Conservation (phyloP, 2,888 invertebrate genomes). For the Leptogaster cylindrica region DNA sequence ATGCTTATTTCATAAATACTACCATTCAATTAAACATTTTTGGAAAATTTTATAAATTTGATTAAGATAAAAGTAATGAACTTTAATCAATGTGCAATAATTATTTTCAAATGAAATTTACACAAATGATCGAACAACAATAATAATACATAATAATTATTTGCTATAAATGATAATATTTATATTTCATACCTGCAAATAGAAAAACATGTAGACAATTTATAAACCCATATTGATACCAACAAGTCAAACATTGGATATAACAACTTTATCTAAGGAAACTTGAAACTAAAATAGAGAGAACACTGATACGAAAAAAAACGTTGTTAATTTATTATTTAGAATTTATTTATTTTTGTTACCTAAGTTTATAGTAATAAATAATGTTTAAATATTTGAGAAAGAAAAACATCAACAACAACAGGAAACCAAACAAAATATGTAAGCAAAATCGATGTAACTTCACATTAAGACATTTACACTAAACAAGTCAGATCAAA, state of each 20-base stretch:
- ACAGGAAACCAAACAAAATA: neutral
- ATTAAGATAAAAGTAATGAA: no score
- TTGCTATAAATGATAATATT: constrained; percentile 4
- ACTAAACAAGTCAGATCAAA: neutral
- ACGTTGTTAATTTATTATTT: neutral
- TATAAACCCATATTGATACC: no score
- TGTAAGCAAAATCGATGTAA: neutral
- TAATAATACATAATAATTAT: no score
- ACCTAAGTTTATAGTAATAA: neutral
- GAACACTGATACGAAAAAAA: constrained; percentile 13
- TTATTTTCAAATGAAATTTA: no score
- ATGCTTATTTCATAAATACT: no score
- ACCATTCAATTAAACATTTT: no score
- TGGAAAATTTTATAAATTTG: no score
- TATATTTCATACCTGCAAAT: constrained; percentile 15
- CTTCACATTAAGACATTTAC: neutral
- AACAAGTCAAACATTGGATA: no score
- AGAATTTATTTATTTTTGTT: constrained; percentile 2
- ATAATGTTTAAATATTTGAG: neutral
- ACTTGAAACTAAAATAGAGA: neutral
- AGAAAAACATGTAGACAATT: no score
- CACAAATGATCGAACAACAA: no score
- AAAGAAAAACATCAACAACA: constrained; percentile 3
- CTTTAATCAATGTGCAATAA: no score
- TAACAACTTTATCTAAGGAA: neutral